Evolutionary conservation across 1,140 invertebrate genomes (phyloP).

Genomic region (Cyphomyrmex costatus): DNA sequence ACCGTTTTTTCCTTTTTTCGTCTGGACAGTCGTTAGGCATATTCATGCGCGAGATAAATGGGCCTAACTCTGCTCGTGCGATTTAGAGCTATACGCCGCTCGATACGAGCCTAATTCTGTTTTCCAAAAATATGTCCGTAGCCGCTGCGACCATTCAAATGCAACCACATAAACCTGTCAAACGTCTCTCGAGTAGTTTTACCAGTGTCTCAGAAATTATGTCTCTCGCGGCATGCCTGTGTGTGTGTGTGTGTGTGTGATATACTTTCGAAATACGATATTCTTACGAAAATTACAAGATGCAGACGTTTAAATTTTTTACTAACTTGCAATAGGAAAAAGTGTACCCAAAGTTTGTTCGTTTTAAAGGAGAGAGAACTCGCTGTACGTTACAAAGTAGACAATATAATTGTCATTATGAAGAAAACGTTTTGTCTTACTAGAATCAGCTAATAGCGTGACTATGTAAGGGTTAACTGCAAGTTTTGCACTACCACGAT

Average conservation of each 20-base stretch:
- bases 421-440: conserved; percentile 35
- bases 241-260: too few species aligned
- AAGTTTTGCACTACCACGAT: conserved; percentile 19
- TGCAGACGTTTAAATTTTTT: neutral
- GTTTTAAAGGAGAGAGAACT: neutral
- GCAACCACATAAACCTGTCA: neutral
- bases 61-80: conserved; percentile 46
- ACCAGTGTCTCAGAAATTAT: neutral
- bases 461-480: conserved; percentile 25
- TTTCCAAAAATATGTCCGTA: conserved; percentile 39
- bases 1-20: conserved; percentile 42
- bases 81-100: conserved; percentile 29
- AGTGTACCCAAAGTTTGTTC: neutral
- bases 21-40: conserved; percentile 38
- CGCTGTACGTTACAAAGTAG: neutral
- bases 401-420: conserved; percentile 18
- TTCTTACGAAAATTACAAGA: neutral
- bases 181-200: neutral
- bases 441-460: neutral
- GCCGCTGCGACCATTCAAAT: neutral
- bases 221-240: neutral
- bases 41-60: conserved; percentile 61
- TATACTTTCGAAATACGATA: neutral
- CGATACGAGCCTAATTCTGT: conserved; percentile 41
- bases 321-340: neutral